phyloP scores from a whole-genome alignment of 2,797 vertebrate species.

The Microhierax caerulescens region DNA sequence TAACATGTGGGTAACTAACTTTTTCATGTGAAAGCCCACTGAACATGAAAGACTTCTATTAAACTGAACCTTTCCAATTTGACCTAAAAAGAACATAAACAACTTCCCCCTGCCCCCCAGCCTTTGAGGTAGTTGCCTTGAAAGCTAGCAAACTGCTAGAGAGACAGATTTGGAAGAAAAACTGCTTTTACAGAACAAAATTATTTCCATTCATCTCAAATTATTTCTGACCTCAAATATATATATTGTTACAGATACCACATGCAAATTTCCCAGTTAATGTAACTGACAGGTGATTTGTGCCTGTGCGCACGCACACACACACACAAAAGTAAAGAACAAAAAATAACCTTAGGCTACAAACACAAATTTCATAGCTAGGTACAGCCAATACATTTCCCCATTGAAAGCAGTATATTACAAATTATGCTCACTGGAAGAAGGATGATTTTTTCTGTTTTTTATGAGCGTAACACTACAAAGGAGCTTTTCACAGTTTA shows the following conservation, averaged over 20 bases:
- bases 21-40: neutral
- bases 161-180: neutral
- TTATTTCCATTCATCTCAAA: neutral
- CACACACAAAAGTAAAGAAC: neutral
- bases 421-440: neutral
- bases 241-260: neutral
- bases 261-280: neutral
- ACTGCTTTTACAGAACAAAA: neutral
- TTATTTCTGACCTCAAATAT: neutral
- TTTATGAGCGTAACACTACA: neutral
- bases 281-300: neutral
- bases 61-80: neutral
- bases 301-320: accelerated
- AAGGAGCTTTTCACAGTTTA: neutral
- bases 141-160: neutral
- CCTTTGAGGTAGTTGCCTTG: neutral
- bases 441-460: neutral
- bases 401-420: neutral
- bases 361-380: neutral
- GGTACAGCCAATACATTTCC: neutral
- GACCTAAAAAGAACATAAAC: neutral
- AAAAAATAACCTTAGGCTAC: neutral
- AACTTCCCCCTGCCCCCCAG: neutral
- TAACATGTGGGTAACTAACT: neutral
- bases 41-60: neutral